These are phyloP conservation scores for Lepilemur septentrionalis DNA, from an alignment of 2,797 vertebrate genomes.

Conservation along the genomic window DNA sequence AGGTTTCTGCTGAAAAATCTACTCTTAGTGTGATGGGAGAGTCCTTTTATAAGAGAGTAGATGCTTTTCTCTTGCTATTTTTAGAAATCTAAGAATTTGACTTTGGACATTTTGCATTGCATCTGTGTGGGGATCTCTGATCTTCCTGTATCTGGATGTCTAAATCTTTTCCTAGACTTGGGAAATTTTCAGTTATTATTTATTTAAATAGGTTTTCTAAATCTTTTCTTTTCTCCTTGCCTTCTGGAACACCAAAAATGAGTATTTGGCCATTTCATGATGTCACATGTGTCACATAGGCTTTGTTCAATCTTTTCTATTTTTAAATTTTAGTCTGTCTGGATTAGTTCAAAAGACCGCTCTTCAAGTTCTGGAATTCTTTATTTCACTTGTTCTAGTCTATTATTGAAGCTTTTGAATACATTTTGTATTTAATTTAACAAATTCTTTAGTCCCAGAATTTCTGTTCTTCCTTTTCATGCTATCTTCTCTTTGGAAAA, in stretches of 20 bases:
- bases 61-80: neutral
- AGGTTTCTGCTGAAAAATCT: neutral
- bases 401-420: neutral
- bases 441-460: neutral
- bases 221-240: neutral
- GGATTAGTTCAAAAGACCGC: neutral
- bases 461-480: neutral
- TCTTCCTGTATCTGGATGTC: neutral
- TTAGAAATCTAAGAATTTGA: neutral
- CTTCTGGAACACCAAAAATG: neutral
- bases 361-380: neutral
- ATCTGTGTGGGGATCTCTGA: neutral
- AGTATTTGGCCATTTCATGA: neutral
- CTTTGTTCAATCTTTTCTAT: neutral
- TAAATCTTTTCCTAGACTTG: neutral
- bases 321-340: neutral
- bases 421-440: neutral
- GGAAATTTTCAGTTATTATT: neutral
- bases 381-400: neutral
- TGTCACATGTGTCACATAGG: neutral
- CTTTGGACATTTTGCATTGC: neutral
- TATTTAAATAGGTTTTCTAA: neutral
- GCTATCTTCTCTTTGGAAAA: neutral
- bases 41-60: neutral
- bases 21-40: neutral